Base-by-base conservation (phyloP, 1,140 invertebrate genomes). In the Metaphire vulgaris region DNA sequence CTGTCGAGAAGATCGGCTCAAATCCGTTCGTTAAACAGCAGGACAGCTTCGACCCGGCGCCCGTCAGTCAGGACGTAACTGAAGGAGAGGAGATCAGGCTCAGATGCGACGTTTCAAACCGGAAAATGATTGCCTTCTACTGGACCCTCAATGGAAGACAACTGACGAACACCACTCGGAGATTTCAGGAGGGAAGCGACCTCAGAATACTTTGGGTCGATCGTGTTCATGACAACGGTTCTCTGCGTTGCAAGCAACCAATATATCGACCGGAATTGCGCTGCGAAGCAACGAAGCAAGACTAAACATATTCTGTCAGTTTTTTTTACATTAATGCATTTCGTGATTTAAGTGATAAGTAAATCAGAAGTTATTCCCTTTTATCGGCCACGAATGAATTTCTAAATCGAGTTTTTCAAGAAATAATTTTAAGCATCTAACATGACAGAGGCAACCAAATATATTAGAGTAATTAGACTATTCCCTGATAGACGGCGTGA, bases 231-330 rank as follows among this genome's bases (percentile, higher is more conserved):
- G 90, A 91, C 80, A 83, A 86, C 12, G 90, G 90, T 1, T 88
- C 89, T 67, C 91, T 90, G 81, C 87, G 88, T 75, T 91, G 90
- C 82, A 88, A 31, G 90, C 90, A 0, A 89, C 87, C 75, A 89
- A 90, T 79, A 83, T 84, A 2, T 87, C 86, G 41, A 89, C 88
- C 32, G 89, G 89, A 71, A 88, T 89, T 77, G 88, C 88, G 31
- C 85, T 90, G 72, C 88, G 89, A 74, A 90, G 89, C 78, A 87
- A 87, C 21, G 87, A 89, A 0, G 89, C 89, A 1, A 86, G 86
- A 64, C 86, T 91, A 75, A 88, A 90, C 83, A 88, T 91, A 26
- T 86, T 89, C 81, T 91, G 90, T 91, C 83, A 91, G 90, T 90
- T n/a, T n/a, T n/a, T n/a, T n/a, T n/a, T n/a, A n/a, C n/a, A n/a